Evolutionary conservation across 1,140 invertebrate genomes (phyloP).

Genomic region (Drosophila pruinosa): DNA sequence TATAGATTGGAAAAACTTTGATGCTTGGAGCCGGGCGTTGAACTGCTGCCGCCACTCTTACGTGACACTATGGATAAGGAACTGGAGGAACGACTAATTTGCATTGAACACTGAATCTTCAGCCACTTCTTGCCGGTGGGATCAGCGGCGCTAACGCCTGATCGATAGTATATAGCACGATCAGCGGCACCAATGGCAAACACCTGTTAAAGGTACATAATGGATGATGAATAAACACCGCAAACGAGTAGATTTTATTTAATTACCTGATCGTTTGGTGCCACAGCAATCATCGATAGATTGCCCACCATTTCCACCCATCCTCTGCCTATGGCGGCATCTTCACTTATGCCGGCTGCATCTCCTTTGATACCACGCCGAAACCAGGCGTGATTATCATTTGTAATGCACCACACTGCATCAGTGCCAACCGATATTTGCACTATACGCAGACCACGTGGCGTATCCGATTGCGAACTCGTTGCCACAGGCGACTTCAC

Average conservation of each 20-base stretch:
- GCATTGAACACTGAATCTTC: conserved; percentile 88
- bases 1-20: conserved; percentile 81
- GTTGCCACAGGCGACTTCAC: conserved; percentile 87
- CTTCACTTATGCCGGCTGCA: conserved; percentile 87
- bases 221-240: conserved; percentile 54
- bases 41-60: conserved; percentile 84
- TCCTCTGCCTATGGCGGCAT: conserved; percentile 88
- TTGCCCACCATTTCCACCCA: conserved; percentile 94
- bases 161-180: conserved; percentile 90
- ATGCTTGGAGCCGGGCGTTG: conserved; percentile 80
- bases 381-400: conserved; percentile 94
- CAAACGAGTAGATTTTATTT: conserved; percentile 82
- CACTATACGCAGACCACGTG: conserved; percentile 86
- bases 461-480: conserved; percentile 20
- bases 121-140: conserved; percentile 94
- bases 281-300: conserved; percentile 92
- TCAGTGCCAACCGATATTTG: conserved; percentile 93
- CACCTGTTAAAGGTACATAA: conserved; percentile 78
- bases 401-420: conserved; percentile 93
- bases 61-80: conserved; percentile 84
- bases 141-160: conserved; percentile 89
- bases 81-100: conserved; percentile 90
- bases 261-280: conserved; percentile 90
- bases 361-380: conserved; percentile 91
- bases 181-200: conserved; percentile 87